Percentiles rank a stretch among this genome's conserved stretches.
Evolutionary conservation across 2,888 invertebrate genomes (phyloP).

Genomic region (Sinhomidia bicolor): DNA sequence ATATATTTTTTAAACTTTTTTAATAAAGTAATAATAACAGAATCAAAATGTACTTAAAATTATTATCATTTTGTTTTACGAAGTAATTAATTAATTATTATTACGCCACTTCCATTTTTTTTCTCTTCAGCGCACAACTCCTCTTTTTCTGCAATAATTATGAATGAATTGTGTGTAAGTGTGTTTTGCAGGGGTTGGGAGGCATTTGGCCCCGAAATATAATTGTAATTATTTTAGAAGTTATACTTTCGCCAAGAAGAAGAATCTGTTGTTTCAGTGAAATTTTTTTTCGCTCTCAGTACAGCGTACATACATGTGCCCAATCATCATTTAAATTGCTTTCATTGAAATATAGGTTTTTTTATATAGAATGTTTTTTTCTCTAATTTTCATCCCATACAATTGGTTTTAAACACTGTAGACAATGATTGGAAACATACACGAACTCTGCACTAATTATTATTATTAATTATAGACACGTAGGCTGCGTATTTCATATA

Average conservation of each 20-base stretch:
- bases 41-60: slow-evolving; percentile 51
- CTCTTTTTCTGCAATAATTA: slow-evolving; percentile 15
- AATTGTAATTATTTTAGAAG: neutral
- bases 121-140: neutral
- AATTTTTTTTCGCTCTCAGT: neutral
- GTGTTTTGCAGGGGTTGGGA: slow-evolving; percentile 14
- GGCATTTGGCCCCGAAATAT: slow-evolving; percentile 64
- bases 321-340: neutral
- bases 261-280: neutral
- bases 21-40: slow-evolving; percentile 7
- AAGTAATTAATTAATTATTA: slow-evolving; percentile 7
- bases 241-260: slow-evolving; percentile 21
- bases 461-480: neutral
- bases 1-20: neutral
- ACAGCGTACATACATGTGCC: neutral
- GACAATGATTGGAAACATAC: neutral
- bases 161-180: slow-evolving; percentile 14
- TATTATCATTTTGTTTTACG: neutral
- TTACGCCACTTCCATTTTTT: slow-evolving; percentile 9
- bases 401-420: neutral
- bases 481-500: neutral
- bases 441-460: neutral
- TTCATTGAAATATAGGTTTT: neutral
- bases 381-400: neutral
- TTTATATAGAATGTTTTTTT: neutral